phyloP scores from a whole-genome alignment of 2,113 vertebrate species.

The Salvelinus fontinalis region DNA sequence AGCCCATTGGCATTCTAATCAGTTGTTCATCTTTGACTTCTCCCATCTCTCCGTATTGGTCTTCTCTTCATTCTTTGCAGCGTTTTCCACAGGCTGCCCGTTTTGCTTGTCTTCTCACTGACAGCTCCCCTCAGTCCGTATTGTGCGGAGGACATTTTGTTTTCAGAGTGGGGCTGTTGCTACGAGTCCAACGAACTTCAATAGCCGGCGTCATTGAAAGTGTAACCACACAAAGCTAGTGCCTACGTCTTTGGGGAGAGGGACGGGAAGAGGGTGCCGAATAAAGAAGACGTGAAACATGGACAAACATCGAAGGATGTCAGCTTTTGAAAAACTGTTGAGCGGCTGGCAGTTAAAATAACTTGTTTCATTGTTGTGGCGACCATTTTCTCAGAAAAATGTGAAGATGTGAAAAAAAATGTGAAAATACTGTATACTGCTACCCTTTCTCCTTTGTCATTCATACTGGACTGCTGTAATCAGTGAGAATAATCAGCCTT shows the following conservation, averaged over 20 bases:
- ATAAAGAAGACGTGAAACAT: constrained; percentile 7
- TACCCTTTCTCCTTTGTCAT: background rate
- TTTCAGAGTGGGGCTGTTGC: constrained; percentile 22
- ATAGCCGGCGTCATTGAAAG: constrained; percentile 16
- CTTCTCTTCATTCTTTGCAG: background rate
- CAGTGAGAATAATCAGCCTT: background rate
- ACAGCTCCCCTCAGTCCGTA: constrained; percentile 25
- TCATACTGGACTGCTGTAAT: background rate
- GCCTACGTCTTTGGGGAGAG: background rate
- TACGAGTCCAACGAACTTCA: constrained; percentile 25
- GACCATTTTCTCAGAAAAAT: background rate
- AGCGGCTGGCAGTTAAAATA: constrained; percentile 31
- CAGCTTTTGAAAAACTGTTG: constrained; percentile 1
- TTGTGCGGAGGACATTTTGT: constrained; percentile 17
- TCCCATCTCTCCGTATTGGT: background rate
- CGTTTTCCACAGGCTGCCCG: background rate
- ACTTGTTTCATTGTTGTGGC: constrained; percentile 23
- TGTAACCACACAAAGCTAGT: background rate
- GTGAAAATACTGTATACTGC: background rate
- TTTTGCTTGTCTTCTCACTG: constrained; percentile 5
- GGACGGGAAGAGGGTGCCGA: background rate
- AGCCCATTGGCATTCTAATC: background rate
- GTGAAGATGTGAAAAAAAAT: too few relatives aligned
- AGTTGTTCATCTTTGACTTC: background rate
- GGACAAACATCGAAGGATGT: constrained; percentile 17